Conservation (phyloP, 2,113 vertebrate species). For the Pica pica region DNA sequence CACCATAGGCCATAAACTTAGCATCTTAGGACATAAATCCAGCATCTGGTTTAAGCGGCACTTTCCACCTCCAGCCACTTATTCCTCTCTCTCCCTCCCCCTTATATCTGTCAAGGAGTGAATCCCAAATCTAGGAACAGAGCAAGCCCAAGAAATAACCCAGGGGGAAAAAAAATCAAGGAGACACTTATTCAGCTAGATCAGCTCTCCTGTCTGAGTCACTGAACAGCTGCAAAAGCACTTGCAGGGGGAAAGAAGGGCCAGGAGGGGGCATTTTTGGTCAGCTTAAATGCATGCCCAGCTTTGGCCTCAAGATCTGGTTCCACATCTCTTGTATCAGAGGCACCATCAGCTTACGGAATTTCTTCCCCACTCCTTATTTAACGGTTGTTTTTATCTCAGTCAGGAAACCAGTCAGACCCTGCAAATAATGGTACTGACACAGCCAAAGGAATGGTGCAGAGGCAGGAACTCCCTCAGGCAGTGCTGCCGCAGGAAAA, state of each 20-base stretch:
- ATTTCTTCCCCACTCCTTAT: neutral
- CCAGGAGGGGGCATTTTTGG: constrained; percentile 60
- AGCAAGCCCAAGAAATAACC: neutral
- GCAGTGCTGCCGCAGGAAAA: neutral
- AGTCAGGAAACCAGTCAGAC: neutral
- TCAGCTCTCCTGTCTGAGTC: neutral
- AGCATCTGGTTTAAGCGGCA: neutral
- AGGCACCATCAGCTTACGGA: neutral
- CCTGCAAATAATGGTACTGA: neutral
- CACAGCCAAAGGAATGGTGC: neutral
- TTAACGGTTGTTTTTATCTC: neutral
- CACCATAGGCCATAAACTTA: neutral
- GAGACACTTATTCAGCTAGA: neutral
- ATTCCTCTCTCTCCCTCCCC: neutral
- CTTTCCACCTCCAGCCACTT: neutral
- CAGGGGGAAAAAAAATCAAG: fast-evolving
- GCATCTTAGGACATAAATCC: neutral
- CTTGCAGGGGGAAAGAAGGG: constrained; percentile 41
- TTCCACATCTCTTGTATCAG: neutral
- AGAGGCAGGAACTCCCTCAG: neutral
- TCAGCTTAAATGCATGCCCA: constrained; percentile 1
- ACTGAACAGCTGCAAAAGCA: neutral
- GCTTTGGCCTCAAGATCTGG: neutral
- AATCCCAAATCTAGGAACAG: neutral
- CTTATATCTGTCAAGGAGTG: neutral